Conservation (phyloP, 1,140 invertebrate genomes). For the Microplitis mediator region DNA sequence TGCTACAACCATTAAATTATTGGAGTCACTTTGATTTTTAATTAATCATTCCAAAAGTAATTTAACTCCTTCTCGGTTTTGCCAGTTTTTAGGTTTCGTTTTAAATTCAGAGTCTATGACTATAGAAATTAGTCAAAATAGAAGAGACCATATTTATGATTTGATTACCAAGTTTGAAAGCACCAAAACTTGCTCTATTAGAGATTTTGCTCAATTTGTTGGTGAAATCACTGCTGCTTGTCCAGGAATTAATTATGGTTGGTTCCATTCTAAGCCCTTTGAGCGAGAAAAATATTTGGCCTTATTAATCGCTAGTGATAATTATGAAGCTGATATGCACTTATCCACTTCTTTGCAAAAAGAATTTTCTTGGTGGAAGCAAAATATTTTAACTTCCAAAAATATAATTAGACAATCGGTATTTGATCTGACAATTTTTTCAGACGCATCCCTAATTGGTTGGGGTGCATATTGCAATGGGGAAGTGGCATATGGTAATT, state of each 20-base stretch:
- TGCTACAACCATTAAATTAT: neutral
- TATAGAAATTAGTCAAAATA: neutral
- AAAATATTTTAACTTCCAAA: neutral
- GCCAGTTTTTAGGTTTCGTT: neutral
- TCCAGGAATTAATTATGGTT: constrained; percentile 35
- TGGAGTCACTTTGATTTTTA: constrained; percentile 2
- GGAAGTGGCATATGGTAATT: neutral
- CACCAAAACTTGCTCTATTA: neutral
- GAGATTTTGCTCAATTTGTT: constrained; percentile 21
- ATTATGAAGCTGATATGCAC: neutral
- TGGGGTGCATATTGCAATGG: neutral
- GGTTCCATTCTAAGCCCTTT: constrained; percentile 32
- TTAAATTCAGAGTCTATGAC: neutral
- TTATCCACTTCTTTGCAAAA: neutral
- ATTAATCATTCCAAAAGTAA: neutral
- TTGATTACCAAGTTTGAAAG: neutral
- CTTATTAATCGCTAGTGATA: neutral
- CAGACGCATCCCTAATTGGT: neutral
- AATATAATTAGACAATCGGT: neutral
- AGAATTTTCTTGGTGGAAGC: neutral
- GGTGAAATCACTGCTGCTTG: constrained; percentile 33
- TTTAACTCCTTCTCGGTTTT: neutral
- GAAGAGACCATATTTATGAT: neutral
- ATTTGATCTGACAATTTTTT: neutral
- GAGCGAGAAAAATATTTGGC: constrained; percentile 4